Conservation (phyloP, 2,113 vertebrate species). For the Albula glossodonta region DNA sequence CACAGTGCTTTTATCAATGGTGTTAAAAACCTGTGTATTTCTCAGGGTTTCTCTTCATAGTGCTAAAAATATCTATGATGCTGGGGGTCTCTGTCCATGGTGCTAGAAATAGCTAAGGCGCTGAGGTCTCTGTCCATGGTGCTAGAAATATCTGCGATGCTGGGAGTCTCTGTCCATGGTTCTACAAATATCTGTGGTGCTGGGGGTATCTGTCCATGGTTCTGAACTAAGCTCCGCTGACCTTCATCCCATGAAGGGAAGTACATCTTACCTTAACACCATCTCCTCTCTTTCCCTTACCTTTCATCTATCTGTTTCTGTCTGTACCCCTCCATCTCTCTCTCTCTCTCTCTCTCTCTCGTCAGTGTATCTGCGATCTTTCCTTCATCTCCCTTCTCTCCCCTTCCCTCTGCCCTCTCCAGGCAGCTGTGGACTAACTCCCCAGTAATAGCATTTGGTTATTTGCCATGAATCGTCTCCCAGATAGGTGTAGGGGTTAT, state of each 20-base stretch:
- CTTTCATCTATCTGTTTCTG: background rate
- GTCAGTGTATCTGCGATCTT: background rate
- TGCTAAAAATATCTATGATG: background rate
- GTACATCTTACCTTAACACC: background rate
- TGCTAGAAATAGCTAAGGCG: background rate
- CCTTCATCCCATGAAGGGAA: no score
- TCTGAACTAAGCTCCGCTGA: background rate
- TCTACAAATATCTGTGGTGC: background rate
- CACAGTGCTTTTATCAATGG: no score
- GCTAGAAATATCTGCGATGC: background rate
- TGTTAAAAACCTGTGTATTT: no score
- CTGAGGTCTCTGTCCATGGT: conserved; percentile 15
- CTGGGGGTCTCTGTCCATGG: background rate
- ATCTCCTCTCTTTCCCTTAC: background rate
- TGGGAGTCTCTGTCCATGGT: conserved; percentile 18
- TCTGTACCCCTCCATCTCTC: background rate
- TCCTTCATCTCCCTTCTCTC: background rate
- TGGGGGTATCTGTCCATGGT: conserved; percentile 1
- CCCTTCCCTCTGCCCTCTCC: background rate
- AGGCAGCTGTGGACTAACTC: conserved; percentile 55
- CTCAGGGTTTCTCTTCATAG: no score
- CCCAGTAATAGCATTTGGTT: conserved; percentile 60
- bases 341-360: background rate
- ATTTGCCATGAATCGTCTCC: conserved; percentile 60
- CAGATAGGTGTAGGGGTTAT: conserved; percentile 54